Evolutionary conservation across 1,140 invertebrate genomes (phyloP).

Genomic region (Diprion similis): DNA sequence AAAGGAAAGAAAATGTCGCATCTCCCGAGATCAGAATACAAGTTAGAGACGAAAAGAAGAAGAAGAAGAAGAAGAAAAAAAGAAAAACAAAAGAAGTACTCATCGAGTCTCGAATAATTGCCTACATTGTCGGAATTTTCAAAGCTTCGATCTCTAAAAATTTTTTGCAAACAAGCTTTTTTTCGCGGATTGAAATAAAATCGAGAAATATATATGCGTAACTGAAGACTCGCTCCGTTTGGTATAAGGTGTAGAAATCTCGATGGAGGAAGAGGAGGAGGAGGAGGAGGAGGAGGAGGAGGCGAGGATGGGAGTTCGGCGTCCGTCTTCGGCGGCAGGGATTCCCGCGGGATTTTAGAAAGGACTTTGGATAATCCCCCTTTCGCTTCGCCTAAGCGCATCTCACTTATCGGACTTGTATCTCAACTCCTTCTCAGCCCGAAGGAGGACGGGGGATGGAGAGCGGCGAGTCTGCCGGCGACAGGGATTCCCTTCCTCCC

Average conservation of each 20-base stretch:
- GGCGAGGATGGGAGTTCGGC: not conserved
- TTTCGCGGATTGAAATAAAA: too few relatives aligned
- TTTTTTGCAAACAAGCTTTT: too few relatives aligned
- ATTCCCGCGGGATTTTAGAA: slow-evolving; percentile 27
- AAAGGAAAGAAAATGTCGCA: too few relatives aligned
- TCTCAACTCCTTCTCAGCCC: slow-evolving; percentile 25
- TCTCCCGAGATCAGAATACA: too few relatives aligned
- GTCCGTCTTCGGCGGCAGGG: not conserved
- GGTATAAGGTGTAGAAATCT: not conserved
- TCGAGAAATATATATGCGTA: too few relatives aligned
- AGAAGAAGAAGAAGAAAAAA: too few relatives aligned
- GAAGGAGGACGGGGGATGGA: not conserved
- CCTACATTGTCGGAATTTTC: too few relatives aligned
- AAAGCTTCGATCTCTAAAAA: too few relatives aligned
- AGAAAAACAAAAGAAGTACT: too few relatives aligned
- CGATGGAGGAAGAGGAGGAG: not conserved
- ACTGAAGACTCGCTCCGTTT: not conserved
- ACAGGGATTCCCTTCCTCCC: too few relatives aligned
- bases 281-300: not conserved
- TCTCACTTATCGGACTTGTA: slow-evolving; percentile 49
- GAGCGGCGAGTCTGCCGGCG: not conserved
- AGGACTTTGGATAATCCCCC: slow-evolving; percentile 43
- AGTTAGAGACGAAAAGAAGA: too few relatives aligned
- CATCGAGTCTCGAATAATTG: too few relatives aligned
- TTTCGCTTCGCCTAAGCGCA: slow-evolving; percentile 37